A percentile compares a stretch with the other conserved stretches of the same genome.
phyloP scores from a whole-genome alignment of 2,797 vertebrate species.

The Alauda arvensis region DNA sequence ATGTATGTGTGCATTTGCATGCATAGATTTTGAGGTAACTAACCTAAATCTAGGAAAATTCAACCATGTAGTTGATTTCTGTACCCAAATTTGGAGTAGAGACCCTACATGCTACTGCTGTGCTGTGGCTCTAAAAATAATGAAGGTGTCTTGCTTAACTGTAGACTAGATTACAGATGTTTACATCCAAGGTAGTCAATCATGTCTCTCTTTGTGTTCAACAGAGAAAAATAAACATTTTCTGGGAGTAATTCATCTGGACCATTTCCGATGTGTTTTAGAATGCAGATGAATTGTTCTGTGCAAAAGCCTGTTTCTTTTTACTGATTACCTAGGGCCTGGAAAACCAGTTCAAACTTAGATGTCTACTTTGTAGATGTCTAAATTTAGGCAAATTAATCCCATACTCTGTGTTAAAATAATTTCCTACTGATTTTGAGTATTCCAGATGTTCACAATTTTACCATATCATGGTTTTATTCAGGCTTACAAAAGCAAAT shows the following conservation, averaged over 20 bases:
- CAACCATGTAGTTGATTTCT: neutral
- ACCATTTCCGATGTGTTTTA: neutral
- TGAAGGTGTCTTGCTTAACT: neutral
- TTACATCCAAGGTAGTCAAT: neutral
- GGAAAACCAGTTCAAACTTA: conserved; percentile 18
- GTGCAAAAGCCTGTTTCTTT: conserved; percentile 17
- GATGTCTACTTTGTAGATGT: conserved; percentile 1
- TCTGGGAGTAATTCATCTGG: neutral
- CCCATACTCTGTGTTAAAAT: conserved; percentile 16
- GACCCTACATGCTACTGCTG: neutral
- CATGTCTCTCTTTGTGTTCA: neutral
- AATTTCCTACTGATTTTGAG: conserved; percentile 25
- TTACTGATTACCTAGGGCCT: conserved; percentile 20
- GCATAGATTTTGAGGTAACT: neutral
- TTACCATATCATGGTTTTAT: neutral
- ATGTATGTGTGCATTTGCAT: neutral
- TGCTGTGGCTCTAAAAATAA: neutral
- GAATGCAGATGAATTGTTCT: neutral
- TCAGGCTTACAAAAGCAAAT: conserved; percentile 25
- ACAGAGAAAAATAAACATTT: conserved; percentile 22
- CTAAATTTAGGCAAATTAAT: conserved; percentile 33
- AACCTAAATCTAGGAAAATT: neutral
- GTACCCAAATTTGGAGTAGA: neutral
- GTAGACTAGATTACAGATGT: neutral
- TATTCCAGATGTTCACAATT: conserved; percentile 38